Evolutionary conservation across 1,140 invertebrate genomes (phyloP).

Genomic region (Eufriesea mexicana): DNA sequence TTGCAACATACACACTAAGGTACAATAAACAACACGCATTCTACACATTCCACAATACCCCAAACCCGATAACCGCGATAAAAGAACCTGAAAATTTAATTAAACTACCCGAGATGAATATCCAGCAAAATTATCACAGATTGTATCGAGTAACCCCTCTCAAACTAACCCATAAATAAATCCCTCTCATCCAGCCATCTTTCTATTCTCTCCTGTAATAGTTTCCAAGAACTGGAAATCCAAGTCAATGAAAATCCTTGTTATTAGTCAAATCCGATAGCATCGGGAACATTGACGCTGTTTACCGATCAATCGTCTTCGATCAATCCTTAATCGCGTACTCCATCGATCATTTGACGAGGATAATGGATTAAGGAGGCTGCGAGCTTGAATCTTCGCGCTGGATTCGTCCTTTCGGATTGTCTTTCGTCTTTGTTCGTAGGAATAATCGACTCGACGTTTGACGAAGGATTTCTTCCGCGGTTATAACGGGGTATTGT

Average conservation of each 20-base stretch:
- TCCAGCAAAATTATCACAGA: background rate
- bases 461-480: background rate
- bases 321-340: background rate
- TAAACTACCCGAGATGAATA: background rate
- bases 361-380: background rate
- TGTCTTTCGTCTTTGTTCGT: too few species aligned
- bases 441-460: background rate
- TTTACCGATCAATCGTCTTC: constrained; percentile 8
- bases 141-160: background rate
- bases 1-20: too few species aligned
- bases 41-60: too few species aligned
- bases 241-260: background rate
- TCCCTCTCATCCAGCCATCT: background rate
- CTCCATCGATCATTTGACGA: constrained; percentile 2
- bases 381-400: too few species aligned
- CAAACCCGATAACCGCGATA: too few species aligned
- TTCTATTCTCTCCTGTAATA: too few species aligned
- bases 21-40: too few species aligned
- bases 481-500: background rate
- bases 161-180: too few species aligned
- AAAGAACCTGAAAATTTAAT: too few species aligned
- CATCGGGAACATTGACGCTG: background rate
- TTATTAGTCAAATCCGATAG: constrained; percentile 7
- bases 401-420: too few species aligned
- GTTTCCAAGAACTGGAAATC: background rate